These are phyloP conservation scores for Eupithecia abbreviata DNA, from an alignment of 2,888 invertebrate genomes.

Conservation along the genomic window DNA sequence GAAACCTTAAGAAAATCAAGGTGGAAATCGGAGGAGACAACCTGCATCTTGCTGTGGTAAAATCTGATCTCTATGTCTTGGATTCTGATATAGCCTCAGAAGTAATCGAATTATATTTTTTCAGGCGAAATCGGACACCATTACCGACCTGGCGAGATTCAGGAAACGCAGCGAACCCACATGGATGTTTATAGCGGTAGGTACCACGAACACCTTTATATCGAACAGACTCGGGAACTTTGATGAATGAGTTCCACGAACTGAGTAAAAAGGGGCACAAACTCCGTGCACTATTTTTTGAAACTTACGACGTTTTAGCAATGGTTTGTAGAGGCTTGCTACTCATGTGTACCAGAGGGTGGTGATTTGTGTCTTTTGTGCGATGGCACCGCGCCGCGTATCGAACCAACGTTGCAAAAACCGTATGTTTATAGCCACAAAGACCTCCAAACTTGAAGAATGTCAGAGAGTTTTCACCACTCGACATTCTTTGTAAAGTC, in stretches of 20 bases:
- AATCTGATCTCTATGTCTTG: not conserved
- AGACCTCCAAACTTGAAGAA: slow-evolving; percentile 36
- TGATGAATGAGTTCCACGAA: not conserved
- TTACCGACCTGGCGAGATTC: slow-evolving; percentile 89
- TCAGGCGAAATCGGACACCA: slow-evolving; percentile 90
- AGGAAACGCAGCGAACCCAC: slow-evolving; percentile 93
- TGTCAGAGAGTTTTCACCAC: slow-evolving; percentile 27
- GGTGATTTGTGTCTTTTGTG: slow-evolving; percentile 48
- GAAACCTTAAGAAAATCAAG: slow-evolving; percentile 92
- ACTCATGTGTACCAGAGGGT: slow-evolving; percentile 44
- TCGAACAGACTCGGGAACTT: not conserved
- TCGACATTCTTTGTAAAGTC: slow-evolving; percentile 37
- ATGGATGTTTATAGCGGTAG: slow-evolving; percentile 93
- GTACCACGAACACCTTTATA: slow-evolving; percentile 6
- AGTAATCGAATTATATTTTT: slow-evolving; percentile 32
- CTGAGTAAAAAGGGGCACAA: not conserved
- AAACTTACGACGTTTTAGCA: slow-evolving; percentile 9
- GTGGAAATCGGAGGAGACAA: slow-evolving; percentile 93
- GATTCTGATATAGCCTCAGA: not conserved
- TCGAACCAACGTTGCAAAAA: slow-evolving; percentile 69
- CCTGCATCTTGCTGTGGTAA: slow-evolving; percentile 90
- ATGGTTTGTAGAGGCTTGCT: slow-evolving; percentile 12
- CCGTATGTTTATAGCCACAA: slow-evolving; percentile 31
- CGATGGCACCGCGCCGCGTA: slow-evolving; percentile 62
- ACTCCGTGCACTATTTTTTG: not conserved